Evolutionary conservation across 2,888 invertebrate genomes (phyloP).

Genomic region (Drosophila stalkeri): DNA sequence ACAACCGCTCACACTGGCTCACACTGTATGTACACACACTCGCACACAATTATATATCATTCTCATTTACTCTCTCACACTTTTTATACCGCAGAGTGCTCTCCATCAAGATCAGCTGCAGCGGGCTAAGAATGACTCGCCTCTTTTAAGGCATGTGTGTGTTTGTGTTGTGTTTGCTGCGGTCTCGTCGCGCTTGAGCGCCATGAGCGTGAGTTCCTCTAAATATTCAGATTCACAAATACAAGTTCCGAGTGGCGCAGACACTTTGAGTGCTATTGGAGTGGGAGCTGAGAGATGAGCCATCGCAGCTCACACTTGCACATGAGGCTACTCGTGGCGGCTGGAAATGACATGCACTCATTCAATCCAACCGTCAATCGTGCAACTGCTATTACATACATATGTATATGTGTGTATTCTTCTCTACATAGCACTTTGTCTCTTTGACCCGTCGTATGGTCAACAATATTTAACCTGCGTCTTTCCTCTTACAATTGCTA

Average conservation of each 20-base stretch:
- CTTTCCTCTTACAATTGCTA: constrained; percentile 3
- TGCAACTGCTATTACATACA: constrained; percentile 14
- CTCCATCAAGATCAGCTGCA: constrained; percentile 76
- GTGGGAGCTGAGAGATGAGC: constrained; percentile 39
- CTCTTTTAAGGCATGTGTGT: constrained; percentile 27
- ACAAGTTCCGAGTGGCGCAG: constrained; percentile 32
- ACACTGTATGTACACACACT: background rate
- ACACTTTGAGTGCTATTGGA: constrained; percentile 51
- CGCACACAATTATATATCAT: background rate
- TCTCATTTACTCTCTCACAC: constrained; percentile 40
- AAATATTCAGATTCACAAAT: constrained; percentile 49
- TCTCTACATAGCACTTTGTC: constrained; percentile 9
- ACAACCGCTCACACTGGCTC: constrained; percentile 14
- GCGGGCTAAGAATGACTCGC: constrained; percentile 58
- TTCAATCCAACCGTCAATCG: constrained; percentile 61
- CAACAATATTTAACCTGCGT: constrained; percentile 30
- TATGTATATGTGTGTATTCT: background rate
- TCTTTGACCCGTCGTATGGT: background rate
- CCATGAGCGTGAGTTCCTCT: constrained; percentile 43
- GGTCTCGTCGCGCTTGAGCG: constrained; percentile 59
- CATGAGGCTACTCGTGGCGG: constrained; percentile 7
- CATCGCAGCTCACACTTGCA: constrained; percentile 11
- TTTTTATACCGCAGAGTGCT: constrained; percentile 43
- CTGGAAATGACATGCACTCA: constrained; percentile 58
- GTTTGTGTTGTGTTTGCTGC: constrained; percentile 36